phyloP scores from a whole-genome alignment of 2,888 invertebrate genomes.

The Oxytorus armatus region DNA sequence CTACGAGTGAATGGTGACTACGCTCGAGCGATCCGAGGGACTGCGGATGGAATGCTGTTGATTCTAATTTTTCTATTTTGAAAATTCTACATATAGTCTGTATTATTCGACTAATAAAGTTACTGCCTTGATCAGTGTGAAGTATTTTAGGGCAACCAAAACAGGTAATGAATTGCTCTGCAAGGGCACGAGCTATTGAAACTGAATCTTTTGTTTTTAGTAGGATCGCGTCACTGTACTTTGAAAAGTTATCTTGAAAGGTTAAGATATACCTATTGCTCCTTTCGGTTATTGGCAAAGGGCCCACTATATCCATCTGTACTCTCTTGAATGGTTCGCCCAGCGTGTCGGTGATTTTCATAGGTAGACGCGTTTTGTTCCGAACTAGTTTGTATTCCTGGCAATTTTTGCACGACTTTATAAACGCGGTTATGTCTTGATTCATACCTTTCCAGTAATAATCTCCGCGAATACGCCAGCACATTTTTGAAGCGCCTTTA shows the following conservation, averaged over 20 bases:
- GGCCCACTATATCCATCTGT: slow-evolving; percentile 70
- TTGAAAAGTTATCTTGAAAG: slow-evolving; percentile 58
- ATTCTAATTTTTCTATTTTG: slow-evolving; percentile 2
- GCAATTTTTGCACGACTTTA: slow-evolving; percentile 63
- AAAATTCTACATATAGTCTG: neutral
- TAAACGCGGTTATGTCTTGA: slow-evolving; percentile 53
- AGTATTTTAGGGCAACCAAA: slow-evolving; percentile 51
- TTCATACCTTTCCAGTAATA: slow-evolving; percentile 66
- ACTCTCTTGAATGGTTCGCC: slow-evolving; percentile 62
- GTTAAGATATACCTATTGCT: slow-evolving; percentile 55
- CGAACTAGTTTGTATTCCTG: slow-evolving; percentile 61
- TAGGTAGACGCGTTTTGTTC: slow-evolving; percentile 29
- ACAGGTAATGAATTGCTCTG: slow-evolving; percentile 49
- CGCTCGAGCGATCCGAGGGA: slow-evolving; percentile 8
- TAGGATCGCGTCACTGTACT: slow-evolving; percentile 59
- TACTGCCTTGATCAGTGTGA: slow-evolving; percentile 60
- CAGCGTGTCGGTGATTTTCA: slow-evolving; percentile 47
- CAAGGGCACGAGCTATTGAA: slow-evolving; percentile 46
- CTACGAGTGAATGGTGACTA: neutral
- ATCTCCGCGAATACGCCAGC: slow-evolving; percentile 36
- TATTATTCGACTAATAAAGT: slow-evolving; percentile 50
- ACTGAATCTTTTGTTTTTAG: slow-evolving; percentile 30
- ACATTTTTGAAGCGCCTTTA: slow-evolving; percentile 51
- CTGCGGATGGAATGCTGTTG: neutral
- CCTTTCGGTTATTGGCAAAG: slow-evolving; percentile 53